These are phyloP conservation scores for Pissodes strobi DNA, from an alignment of 1,140 invertebrate species.

Conservation along the genomic window DNA sequence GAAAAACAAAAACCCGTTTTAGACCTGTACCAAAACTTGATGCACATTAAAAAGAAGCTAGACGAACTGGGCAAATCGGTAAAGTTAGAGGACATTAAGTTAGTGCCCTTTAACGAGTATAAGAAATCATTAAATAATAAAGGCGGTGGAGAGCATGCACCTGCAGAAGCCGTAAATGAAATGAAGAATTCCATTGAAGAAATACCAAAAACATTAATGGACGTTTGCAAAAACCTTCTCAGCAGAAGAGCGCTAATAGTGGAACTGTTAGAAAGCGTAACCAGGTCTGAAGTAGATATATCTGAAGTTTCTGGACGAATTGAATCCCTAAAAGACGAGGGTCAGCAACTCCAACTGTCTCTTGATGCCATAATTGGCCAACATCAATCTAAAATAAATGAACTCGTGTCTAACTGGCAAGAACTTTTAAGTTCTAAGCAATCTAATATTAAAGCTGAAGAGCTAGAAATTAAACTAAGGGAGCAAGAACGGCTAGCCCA, in stretches of 20 bases:
- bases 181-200: conserved; percentile 45
- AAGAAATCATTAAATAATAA: not conserved
- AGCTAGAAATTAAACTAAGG: conserved; percentile 36
- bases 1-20: conserved; percentile 47
- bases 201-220: conserved; percentile 39
- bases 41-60: conserved; percentile 48
- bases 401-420: conserved; percentile 42
- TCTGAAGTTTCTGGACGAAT: conserved; percentile 36
- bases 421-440: conserved; percentile 32
- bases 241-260: conserved; percentile 35
- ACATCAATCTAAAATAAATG: conserved; percentile 40
- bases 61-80: conserved; percentile 46
- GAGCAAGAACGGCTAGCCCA: conserved; percentile 37
- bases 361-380: conserved; percentile 35
- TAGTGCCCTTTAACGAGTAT: not conserved
- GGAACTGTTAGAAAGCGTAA: conserved; percentile 39
- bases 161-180: conserved; percentile 27
- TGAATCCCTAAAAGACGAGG: conserved; percentile 40
- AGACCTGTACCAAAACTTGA: conserved; percentile 45
- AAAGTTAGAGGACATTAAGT: conserved; percentile 39
- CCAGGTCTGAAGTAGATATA: conserved; percentile 33
- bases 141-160: conserved; percentile 32
- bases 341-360: conserved; percentile 35
- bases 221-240: conserved; percentile 42
- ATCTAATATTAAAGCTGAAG: conserved; percentile 20